Percentiles rank a stretch among this genome's conserved stretches.
phyloP scores from a whole-genome alignment of 2,113 vertebrate genomes.

The Hemicordylus capensis region DNA sequence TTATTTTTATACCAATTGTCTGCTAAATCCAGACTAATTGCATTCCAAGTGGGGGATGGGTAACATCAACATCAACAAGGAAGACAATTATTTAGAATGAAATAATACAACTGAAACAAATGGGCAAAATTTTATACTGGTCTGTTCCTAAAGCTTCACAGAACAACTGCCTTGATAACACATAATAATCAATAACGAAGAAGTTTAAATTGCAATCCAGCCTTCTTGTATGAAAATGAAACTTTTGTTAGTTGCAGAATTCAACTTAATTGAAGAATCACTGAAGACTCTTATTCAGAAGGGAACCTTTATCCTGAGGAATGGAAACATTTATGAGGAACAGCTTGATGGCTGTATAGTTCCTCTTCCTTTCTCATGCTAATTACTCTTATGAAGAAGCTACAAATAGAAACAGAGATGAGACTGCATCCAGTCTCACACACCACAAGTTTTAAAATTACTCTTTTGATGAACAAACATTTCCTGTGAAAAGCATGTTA shows the following conservation, averaged over 20 bases:
- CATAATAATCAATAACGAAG: conserved; percentile 36
- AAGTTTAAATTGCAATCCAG: conserved; percentile 28
- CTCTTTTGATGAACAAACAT: neutral
- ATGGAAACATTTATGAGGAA: conserved; percentile 53
- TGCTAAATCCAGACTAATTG: neutral
- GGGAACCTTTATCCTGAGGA: conserved; percentile 37
- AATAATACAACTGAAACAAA: conserved; percentile 18
- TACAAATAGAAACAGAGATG: conserved; percentile 32
- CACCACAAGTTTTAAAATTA: neutral
- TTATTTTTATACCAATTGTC: neutral
- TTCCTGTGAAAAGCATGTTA: conserved; percentile 15
- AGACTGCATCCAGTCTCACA: conserved; percentile 8
- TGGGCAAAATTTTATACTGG: conserved; percentile 4
- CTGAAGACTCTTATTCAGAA: conserved; percentile 47
- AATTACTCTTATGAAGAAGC: conserved; percentile 50
- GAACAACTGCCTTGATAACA: conserved; percentile 47
- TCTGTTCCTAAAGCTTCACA: conserved; percentile 9
- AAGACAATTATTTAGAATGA: conserved; percentile 34
- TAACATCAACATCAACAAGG: neutral
- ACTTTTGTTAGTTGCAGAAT: conserved; percentile 23
- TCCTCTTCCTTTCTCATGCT: conserved; percentile 43
- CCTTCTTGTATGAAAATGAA: conserved; percentile 42
- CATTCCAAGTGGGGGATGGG: neutral
- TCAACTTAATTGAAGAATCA: conserved; percentile 51
- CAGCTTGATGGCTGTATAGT: conserved; percentile 46